These are phyloP conservation scores for Syrmaticus mikado DNA, from an alignment of 2,113 vertebrate species.

Conservation along the genomic window DNA sequence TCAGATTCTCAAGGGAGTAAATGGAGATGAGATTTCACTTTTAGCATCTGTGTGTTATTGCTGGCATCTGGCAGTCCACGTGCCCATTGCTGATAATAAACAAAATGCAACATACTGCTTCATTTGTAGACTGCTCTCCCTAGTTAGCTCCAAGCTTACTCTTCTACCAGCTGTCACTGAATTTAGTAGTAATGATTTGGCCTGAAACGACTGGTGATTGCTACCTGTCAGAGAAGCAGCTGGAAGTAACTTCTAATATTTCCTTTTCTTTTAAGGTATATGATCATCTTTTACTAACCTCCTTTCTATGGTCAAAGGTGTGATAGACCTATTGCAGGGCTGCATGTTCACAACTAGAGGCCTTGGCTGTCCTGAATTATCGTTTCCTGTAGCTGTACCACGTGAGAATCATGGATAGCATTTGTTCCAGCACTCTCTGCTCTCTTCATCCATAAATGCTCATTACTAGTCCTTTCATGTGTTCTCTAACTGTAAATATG, in stretches of 20 bases:
- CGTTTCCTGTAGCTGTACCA: neutral
- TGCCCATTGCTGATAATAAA: neutral
- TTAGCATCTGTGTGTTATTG: neutral
- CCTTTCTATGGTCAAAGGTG: neutral
- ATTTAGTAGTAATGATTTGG: neutral
- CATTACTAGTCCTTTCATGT: neutral
- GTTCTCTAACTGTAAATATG: neutral
- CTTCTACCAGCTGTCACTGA: neutral
- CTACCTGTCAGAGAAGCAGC: constrained; percentile 8
- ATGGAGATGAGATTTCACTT: constrained; percentile 1
- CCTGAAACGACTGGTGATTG: neutral
- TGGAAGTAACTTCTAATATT: neutral
- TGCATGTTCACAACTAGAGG: neutral
- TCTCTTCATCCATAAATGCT: neutral
- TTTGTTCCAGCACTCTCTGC: neutral
- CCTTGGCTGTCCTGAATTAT: neutral
- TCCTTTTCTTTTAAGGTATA: neutral
- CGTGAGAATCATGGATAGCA: neutral
- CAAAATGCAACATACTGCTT: neutral
- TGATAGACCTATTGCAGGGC: neutral
- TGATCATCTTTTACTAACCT: neutral
- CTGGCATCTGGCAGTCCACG: constrained; percentile 4
- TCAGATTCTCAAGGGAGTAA: neutral
- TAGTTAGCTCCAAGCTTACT: neutral
- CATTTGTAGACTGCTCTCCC: neutral